Conservation (phyloP, 2,888 invertebrate genomes). For the Eupithecia subumbrata region DNA sequence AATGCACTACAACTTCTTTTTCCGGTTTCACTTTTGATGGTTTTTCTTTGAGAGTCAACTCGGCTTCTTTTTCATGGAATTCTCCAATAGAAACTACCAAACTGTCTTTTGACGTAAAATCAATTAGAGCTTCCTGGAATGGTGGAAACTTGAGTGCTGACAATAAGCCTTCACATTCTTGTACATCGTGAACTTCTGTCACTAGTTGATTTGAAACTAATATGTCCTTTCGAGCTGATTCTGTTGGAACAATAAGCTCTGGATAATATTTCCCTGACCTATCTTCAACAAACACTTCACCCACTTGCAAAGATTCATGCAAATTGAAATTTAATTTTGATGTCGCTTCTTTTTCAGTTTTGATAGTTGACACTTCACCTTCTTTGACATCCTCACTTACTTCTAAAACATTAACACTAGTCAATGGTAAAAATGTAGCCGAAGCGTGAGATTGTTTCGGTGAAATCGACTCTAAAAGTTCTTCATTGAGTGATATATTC, state of each 20-base stretch:
- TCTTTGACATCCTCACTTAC: conserved; percentile 85
- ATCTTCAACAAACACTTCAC: conserved; percentile 87
- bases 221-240: conserved; percentile 87
- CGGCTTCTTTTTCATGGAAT: conserved; percentile 87
- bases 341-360: conserved; percentile 76
- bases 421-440: conserved; percentile 83
- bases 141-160: conserved; percentile 84
- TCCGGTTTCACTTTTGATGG: conserved; percentile 65
- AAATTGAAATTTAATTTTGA: conserved; percentile 86
- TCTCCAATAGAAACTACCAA: conserved; percentile 82
- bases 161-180: conserved; percentile 88
- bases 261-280: conserved; percentile 91
- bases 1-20: conserved; percentile 69
- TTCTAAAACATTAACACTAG: conserved; percentile 87
- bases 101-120: conserved; percentile 85
- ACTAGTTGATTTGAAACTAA: conserved; percentile 86
- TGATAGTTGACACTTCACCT: conserved; percentile 76
- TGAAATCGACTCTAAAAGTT: conserved; percentile 75
- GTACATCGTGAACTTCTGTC: conserved; percentile 86
- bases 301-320: conserved; percentile 86
- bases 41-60: conserved; percentile 68
- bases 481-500: conserved; percentile 85
- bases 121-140: conserved; percentile 84
- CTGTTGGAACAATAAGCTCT: conserved; percentile 91
- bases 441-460: conserved; percentile 82